Percentiles rank a stretch among this genome's conserved stretches.
Conservation (phyloP, 2,888 invertebrate species). For the Cephonodes hylas region DNA sequence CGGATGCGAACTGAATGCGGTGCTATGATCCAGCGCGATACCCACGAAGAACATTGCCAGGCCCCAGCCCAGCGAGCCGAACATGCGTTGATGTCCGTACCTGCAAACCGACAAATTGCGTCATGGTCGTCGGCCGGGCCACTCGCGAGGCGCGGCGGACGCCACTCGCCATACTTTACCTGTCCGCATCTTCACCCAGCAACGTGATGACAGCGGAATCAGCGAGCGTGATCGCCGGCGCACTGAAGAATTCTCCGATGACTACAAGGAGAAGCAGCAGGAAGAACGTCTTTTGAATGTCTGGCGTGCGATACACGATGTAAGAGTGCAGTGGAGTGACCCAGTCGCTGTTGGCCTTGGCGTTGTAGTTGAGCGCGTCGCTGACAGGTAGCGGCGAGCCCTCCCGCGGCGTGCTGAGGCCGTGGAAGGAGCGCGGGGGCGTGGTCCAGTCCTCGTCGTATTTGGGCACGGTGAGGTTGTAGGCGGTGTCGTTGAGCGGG, state of each 20-base stretch:
- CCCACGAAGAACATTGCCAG: constrained; percentile 99
- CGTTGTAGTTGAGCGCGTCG: constrained; percentile 88
- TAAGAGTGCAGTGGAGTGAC: constrained; percentile 96
- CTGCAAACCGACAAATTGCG: constrained; percentile 43
- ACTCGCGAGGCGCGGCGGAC: background rate
- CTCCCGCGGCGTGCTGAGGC: constrained; percentile 49
- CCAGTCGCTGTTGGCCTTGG: constrained; percentile 85
- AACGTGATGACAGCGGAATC: constrained; percentile 95
- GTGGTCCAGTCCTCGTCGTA: constrained; percentile 60
- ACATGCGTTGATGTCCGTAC: constrained; percentile 98
- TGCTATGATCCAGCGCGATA: constrained; percentile 97
- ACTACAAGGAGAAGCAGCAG: constrained; percentile 94
- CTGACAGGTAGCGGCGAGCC: constrained; percentile 87
- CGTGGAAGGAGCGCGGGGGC: constrained; percentile 50
- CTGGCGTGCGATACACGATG: constrained; percentile 93
- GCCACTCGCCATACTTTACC: constrained; percentile 47
- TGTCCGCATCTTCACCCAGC: constrained; percentile 92
- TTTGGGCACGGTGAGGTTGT: constrained; percentile 83
- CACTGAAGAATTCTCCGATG: constrained; percentile 98
- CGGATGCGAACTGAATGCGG: constrained; percentile 95
- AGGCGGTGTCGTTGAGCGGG: constrained; percentile 78
- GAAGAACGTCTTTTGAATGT: constrained; percentile 98
- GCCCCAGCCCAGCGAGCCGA: constrained; percentile 98
- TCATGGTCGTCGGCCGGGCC: background rate
- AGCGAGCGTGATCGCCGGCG: constrained; percentile 96